Conservation (phyloP, 2,797 vertebrate genomes). For the Tenualosa thibaudeaui region DNA sequence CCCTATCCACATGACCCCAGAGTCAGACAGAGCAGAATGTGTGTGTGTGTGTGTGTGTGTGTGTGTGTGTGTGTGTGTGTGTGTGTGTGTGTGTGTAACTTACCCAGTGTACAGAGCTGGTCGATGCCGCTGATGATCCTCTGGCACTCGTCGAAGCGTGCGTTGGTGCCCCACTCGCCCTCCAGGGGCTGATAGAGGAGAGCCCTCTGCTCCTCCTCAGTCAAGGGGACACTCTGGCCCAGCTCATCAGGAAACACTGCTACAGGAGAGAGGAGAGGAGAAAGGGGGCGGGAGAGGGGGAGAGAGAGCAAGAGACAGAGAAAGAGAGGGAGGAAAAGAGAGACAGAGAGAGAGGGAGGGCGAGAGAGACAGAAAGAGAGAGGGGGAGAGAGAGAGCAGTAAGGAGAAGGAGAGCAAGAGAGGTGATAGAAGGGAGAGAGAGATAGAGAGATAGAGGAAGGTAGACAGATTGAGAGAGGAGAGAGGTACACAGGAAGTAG, state of each 20-base stretch:
- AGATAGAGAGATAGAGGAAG: neutral
- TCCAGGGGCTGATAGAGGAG: constrained; percentile 92
- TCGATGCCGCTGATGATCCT: constrained; percentile 91
- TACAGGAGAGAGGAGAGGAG: constrained; percentile 49
- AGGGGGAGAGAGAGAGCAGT: neutral
- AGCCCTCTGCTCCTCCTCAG: constrained; percentile 84
- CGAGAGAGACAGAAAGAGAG: neutral
- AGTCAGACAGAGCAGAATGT: no score
- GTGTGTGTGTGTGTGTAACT: no score
- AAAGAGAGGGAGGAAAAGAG: no score
- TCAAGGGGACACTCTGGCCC: constrained; percentile 92
- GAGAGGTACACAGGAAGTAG: neutral
- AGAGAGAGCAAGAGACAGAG: neutral
- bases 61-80: neutral
- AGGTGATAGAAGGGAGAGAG: neutral
- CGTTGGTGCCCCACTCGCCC: constrained; percentile 92
- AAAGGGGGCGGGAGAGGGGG: neutral
- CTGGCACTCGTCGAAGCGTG: constrained; percentile 88
- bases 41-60: constrained; percentile 16
- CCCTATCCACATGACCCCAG: neutral
- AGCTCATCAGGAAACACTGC: constrained; percentile 95
- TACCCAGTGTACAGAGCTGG: constrained; percentile 93
- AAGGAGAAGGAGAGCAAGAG: no score
- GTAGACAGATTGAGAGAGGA: neutral
- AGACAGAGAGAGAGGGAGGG: neutral